Conservation (phyloP, 2,888 invertebrate species). For the Doris montereyensis region DNA sequence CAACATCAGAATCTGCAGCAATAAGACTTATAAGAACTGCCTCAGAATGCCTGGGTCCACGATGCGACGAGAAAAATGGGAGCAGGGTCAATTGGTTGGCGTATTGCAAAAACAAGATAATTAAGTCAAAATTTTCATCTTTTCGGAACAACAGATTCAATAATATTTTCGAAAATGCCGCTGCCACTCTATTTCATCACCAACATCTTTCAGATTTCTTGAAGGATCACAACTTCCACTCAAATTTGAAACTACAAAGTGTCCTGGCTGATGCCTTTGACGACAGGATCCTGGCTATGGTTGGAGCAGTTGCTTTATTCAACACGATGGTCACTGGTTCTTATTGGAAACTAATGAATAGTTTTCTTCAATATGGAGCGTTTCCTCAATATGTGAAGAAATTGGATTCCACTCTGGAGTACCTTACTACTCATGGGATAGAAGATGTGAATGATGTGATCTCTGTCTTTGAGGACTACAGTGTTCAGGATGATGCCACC, state of each 20-base stretch:
- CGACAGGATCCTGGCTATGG: not conserved
- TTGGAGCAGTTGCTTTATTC: not conserved
- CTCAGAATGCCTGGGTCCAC: not conserved
- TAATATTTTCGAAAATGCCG: conserved; percentile 17
- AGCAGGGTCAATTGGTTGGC: conserved; percentile 13
- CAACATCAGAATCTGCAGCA: not conserved
- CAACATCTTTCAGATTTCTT: not conserved
- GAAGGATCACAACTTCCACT: not conserved
- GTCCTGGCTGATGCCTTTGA: not conserved
- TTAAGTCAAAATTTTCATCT: not conserved
- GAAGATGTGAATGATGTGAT: no score
- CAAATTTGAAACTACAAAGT: no score
- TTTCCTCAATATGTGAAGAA: no score
- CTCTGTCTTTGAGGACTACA: no score
- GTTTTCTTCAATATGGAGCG: not conserved
- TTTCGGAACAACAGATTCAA: no score
- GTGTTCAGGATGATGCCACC: no score
- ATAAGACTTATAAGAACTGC: not conserved
- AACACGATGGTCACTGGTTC: not conserved
- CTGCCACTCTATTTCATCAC: conserved; percentile 1
- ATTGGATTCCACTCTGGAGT: no score
- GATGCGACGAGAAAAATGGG: conserved; percentile 1
- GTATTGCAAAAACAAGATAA: not conserved
- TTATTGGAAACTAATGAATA: conserved; percentile 16
- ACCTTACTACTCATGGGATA: no score